Percentiles rank a stretch among this genome's conserved stretches.
Conservation (phyloP, 2,113 vertebrate genomes). For the Thunnus maccoyii region DNA sequence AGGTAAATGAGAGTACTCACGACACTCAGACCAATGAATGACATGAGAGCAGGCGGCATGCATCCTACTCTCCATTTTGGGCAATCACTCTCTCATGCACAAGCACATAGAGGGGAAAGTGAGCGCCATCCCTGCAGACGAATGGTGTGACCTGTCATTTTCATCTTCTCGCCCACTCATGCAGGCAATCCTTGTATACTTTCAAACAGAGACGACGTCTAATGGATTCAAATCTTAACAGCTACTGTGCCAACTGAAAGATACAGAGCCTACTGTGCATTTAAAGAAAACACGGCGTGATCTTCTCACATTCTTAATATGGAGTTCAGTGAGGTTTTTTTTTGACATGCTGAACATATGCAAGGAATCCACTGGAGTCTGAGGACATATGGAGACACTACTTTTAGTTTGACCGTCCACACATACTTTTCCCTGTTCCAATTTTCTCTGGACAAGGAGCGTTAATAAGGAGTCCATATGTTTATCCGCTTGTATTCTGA, state of each 20-base stretch:
- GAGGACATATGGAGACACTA: constrained; percentile 52
- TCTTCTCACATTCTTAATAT: constrained; percentile 21
- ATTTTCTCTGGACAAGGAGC: constrained; percentile 20
- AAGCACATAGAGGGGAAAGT: constrained; percentile 33
- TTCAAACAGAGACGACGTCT: constrained; percentile 31
- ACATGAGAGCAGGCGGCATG: constrained; percentile 36
- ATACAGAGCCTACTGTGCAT: not conserved
- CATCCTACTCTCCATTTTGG: constrained; percentile 39
- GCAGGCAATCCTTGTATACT: constrained; percentile 10
- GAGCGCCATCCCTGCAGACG: constrained; percentile 33
- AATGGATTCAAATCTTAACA: constrained; percentile 40
- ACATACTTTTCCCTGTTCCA: not conserved
- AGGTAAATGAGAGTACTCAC: constrained; percentile 23
- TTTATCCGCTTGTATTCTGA: constrained; percentile 39
- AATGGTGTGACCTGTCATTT: constrained; percentile 61
- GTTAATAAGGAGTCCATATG: constrained; percentile 51
- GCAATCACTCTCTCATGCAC: constrained; percentile 52
- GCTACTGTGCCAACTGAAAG: constrained; percentile 6
- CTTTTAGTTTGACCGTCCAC: constrained; percentile 51
- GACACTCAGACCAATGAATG: constrained; percentile 33
- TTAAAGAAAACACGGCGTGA: not conserved
- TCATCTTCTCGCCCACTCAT: constrained; percentile 46
- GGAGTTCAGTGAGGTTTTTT: constrained; percentile 14
- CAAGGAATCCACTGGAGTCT: constrained; percentile 35
- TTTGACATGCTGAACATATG: constrained; percentile 51